Evolutionary conservation across 2,797 vertebrate genomes (phyloP).

Genomic region (Cynopterus sphinx): DNA sequence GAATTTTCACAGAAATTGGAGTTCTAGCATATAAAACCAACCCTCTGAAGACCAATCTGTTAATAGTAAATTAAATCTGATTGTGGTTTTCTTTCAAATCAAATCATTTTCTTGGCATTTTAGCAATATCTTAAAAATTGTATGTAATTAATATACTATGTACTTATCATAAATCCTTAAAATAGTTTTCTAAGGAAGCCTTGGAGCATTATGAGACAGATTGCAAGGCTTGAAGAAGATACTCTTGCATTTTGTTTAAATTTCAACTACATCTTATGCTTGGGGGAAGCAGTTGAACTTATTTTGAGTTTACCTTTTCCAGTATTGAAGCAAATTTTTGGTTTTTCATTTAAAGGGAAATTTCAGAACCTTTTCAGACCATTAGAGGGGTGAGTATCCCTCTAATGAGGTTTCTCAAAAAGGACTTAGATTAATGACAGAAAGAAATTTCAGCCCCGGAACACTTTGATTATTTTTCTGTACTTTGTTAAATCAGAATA

Average conservation of each 20-base stretch:
- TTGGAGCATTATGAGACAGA: background rate
- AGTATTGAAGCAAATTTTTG: background rate
- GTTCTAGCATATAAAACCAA: conserved; percentile 1
- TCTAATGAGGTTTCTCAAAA: background rate
- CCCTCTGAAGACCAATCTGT: background rate
- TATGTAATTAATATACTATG: background rate
- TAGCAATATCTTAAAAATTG: background rate
- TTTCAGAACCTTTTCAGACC: background rate
- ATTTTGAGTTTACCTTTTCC: background rate
- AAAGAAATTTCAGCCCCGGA: background rate
- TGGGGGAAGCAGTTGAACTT: background rate
- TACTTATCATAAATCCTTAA: background rate
- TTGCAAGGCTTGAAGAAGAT: background rate
- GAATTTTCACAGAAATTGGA: conserved; percentile 5
- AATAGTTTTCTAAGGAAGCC: background rate
- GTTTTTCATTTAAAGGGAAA: background rate
- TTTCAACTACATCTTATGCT: background rate
- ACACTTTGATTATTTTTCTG: conserved; percentile 32
- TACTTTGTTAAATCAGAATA: background rate
- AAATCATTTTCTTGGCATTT: conserved; percentile 23
- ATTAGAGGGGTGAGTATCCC: background rate
- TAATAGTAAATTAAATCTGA: background rate
- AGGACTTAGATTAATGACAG: background rate
- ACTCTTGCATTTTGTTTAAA: background rate
- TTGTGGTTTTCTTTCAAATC: background rate